Base-by-base conservation (phyloP, 2,888 invertebrate species). In the Thera obeliscata region DNA sequence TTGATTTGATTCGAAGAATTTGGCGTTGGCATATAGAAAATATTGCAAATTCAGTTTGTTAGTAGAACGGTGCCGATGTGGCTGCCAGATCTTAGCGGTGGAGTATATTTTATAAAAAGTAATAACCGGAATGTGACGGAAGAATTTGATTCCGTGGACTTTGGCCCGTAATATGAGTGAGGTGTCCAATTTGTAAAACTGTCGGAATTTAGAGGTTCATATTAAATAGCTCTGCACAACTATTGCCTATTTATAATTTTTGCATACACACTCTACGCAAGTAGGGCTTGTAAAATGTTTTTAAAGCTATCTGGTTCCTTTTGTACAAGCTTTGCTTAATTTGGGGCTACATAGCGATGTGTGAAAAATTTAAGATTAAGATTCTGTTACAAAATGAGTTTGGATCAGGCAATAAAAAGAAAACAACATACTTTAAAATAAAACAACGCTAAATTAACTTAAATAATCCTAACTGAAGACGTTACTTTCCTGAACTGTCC, bases 1-100 rank as follows among this genome's bases (percentile, higher is more conserved):
- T 89, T 87, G 88, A 91, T 90, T 89, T 84, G 87, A 89, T 90
- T 88, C 83, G 76, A 78, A 63, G 81, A 86, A 88, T 88, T 85
- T 80, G 80, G 82, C 76, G 79, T 74, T 52, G 78, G 74, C 78
- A 76, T 77, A 77, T 81, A 80, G 86, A 87, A 87, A 87, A 87
- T 87, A 85, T 87, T 85, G 82, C 83, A 84, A 86, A 88, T 87
- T 83, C 81, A 79, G 81, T 86, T 83, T 81, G 74, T 68, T 58
- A 41, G 66, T 62, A 69, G 72, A 76, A 74, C 73, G 67, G 76
- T 71, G 76, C 69, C 67, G 76, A 69, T 73, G 64, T 74, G 71
- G 64, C 70, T 61, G 56, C 62, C 50, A 61, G 50, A 60, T 58
- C 69, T 48, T 54, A 55, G 60, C 57, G 61, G 35, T 50, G 54